Conservation (phyloP, 2,888 invertebrate species). For the Rhaphigaster nebulosa region DNA sequence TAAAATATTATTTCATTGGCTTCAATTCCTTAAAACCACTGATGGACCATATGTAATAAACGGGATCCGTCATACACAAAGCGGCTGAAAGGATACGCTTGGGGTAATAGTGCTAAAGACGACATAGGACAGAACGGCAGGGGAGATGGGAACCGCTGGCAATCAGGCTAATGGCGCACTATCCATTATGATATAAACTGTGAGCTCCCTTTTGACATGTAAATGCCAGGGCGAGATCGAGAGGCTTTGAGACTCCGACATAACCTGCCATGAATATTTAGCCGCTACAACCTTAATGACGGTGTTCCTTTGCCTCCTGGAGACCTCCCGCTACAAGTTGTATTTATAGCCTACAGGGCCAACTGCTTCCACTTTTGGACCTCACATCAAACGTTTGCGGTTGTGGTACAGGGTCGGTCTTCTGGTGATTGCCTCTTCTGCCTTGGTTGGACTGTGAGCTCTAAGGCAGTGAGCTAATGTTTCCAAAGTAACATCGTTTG, state of each 20-base stretch:
- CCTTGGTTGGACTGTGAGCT: neutral
- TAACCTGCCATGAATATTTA: conserved; percentile 49
- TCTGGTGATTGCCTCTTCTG: neutral
- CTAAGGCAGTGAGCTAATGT: neutral
- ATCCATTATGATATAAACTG: conserved; percentile 46
- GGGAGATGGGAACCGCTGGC: neutral
- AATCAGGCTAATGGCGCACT: conserved; percentile 32
- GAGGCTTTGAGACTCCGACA: conserved; percentile 40
- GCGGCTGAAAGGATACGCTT: neutral
- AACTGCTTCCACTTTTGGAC: conserved; percentile 16
- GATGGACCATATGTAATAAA: neutral
- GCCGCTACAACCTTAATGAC: conserved; percentile 48
- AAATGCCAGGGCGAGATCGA: neutral
- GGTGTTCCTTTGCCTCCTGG: neutral
- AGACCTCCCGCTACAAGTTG: neutral
- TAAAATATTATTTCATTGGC: too few relatives aligned
- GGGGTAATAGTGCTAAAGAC: neutral
- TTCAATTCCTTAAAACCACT: too few relatives aligned
- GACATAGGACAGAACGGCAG: neutral
- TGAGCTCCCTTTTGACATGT: conserved; percentile 2
- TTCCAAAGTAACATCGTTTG: neutral
- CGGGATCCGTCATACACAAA: neutral
- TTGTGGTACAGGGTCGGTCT: neutral
- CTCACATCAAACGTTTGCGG: conserved; percentile 41
- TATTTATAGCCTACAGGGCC: conserved; percentile 15